phyloP scores from a whole-genome alignment of 2,888 invertebrate genomes.

The Mimachlamys varia region DNA sequence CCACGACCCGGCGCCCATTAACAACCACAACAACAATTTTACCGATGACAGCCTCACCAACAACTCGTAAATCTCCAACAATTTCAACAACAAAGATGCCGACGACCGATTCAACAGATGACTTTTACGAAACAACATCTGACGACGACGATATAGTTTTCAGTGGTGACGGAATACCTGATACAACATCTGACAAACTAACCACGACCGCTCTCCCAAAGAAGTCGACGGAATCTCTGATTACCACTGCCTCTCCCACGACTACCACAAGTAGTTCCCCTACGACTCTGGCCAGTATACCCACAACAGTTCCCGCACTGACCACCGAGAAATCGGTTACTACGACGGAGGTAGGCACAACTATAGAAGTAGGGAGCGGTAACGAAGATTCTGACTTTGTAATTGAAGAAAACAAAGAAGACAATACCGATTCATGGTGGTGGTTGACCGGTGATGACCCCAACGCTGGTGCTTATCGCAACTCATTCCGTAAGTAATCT shows the following conservation, averaged over 20 bases:
- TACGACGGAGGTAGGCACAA: conserved; percentile 12
- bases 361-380: conserved; percentile 38
- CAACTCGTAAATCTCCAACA: neutral
- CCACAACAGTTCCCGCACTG: neutral
- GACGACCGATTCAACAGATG: neutral
- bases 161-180: neutral
- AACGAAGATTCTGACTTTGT: neutral
- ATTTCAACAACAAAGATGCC: neutral
- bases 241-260: neutral
- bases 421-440: neutral
- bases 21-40: too few relatives aligned
- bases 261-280: neutral
- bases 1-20: neutral
- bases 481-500: neutral
- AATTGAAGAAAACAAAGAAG: conserved; percentile 19
- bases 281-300: neutral
- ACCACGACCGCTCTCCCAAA: neutral
- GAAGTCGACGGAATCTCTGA: neutral
- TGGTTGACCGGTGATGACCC: conserved; percentile 40
- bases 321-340: neutral
- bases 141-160: neutral
- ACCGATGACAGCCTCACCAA: too few relatives aligned
- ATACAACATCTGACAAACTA: neutral
- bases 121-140: neutral
- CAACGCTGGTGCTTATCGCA: neutral